A percentile compares a stretch with the other conserved stretches of the same genome.
These are phyloP conservation scores for Daboia siamensis DNA, from an alignment of 2,113 vertebrate genomes.

Conservation along the genomic window DNA sequence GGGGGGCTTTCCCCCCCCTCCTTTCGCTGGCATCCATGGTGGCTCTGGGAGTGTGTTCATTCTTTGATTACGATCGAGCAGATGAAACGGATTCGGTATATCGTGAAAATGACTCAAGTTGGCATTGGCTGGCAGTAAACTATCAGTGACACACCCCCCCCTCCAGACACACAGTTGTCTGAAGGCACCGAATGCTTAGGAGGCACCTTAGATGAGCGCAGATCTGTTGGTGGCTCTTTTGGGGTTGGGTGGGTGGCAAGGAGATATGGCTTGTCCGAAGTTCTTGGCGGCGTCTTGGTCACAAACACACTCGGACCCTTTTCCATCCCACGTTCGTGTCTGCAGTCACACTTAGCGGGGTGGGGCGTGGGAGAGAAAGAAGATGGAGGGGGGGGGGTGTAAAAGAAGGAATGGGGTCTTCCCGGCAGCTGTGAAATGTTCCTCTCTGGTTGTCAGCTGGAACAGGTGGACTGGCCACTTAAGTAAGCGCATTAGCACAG, in stretches of 20 bases:
- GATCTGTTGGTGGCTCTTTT: background rate
- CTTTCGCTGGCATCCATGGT: background rate
- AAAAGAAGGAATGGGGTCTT: background rate
- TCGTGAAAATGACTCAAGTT: background rate
- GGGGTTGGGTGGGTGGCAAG: no score
- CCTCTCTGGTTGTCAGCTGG: slow-evolving; percentile 16
- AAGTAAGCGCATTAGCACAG: background rate
- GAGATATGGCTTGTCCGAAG: background rate
- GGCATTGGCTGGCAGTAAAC: background rate
- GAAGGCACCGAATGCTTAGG: background rate
- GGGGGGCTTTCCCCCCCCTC: no score
- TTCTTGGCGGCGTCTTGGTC: background rate
- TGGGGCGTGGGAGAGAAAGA: background rate
- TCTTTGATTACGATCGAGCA: background rate
- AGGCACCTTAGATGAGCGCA: background rate
- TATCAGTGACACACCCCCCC: background rate
- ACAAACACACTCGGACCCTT: background rate
- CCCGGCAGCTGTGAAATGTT: slow-evolving; percentile 30
- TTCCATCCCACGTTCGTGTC: no score
- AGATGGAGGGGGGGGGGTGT: background rate
- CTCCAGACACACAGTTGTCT: background rate
- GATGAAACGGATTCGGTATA: background rate
- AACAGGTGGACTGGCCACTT: slow-evolving; percentile 26
- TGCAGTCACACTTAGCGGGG: background rate
- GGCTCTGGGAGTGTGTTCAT: background rate